Base-by-base conservation (phyloP, 2,888 invertebrate genomes). In the Tetragonisca angustula region DNA sequence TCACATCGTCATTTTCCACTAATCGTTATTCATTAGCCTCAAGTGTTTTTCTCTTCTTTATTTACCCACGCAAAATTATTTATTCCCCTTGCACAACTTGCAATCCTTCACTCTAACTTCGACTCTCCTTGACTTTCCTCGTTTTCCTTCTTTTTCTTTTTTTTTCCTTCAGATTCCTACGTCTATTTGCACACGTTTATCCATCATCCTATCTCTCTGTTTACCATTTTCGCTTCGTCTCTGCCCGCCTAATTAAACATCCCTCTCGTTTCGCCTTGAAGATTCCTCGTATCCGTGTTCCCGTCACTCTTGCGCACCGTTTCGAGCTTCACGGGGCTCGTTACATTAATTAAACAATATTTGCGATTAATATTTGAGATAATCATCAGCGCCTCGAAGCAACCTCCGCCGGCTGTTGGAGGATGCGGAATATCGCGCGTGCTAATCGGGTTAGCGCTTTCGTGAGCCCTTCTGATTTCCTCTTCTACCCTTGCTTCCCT, bases 301-400 rank as follows among this genome's bases (percentile, higher is more conserved):
- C 79, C 84, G 80, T 75, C 81, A 74, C 74, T 79, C 76, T 80
- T 72, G 78, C 76, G 71, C 85, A 72, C 72, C 84, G 76, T 79
- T 80, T 86, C 77, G 75, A 79, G 84, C 80, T 77, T 68, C 79
- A 76, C 86, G 78, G 87, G 86, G 86, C 89, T 88, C 90, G 91
- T 92, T 92, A 92, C 90, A 92, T 92, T 93, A 93, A 93, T 94
- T 93, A 92, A 94, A 92, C 93, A 93, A 93, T 93, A 93, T 94
- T 93, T 93, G 92, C 91, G 89, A 92, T 94, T 93, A 93, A 94
- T 93, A 93, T 93, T 93, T 93, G 92, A 92, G 91, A 90, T 92
- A 91, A 93, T 93, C 92, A 93, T 92, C 92, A 91, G 91, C 93
- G 91, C 91, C 91, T 93, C 92, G 85, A 90, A 92, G 92, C 85